Percentiles rank a stretch among this genome's conserved stretches.
These are phyloP conservation scores for Propithecus perrieri DNA, from an alignment of 2,797 vertebrate genomes.

Conservation along the genomic window DNA sequence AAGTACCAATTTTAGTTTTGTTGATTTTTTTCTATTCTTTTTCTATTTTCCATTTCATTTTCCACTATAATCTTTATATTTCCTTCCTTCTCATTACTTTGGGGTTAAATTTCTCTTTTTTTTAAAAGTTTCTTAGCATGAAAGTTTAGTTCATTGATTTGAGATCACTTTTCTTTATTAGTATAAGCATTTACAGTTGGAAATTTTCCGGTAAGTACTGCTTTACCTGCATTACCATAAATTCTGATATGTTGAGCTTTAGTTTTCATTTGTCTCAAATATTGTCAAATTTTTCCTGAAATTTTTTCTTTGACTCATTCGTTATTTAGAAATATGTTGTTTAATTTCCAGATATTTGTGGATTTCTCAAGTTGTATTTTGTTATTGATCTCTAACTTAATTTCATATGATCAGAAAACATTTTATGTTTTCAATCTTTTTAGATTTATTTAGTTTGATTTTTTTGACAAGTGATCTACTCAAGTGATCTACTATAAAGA, in stretches of 20 bases:
- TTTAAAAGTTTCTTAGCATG: neutral
- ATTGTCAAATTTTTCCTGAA: neutral
- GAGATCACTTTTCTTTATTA: neutral
- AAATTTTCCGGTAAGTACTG: neutral
- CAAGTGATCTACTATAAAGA: neutral
- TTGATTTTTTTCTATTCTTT: neutral
- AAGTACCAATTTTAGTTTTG: neutral
- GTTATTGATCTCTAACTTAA: neutral
- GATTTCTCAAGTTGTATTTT: neutral
- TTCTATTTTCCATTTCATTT: neutral
- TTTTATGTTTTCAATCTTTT: neutral
- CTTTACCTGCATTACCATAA: neutral
- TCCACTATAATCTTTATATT: neutral
- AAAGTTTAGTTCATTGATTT: neutral
- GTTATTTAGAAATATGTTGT: neutral
- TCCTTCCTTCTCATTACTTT: neutral
- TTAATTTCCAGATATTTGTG: neutral
- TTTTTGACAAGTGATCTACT: neutral
- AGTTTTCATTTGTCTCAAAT: neutral
- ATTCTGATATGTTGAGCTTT: neutral
- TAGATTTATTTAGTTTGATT: neutral
- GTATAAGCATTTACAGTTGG: neutral
- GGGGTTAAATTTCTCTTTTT: neutral
- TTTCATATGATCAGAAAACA: neutral
- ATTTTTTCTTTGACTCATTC: neutral